These are phyloP conservation scores for Vultur gryphus DNA, from an alignment of 2,797 vertebrate species.

Conservation along the genomic window DNA sequence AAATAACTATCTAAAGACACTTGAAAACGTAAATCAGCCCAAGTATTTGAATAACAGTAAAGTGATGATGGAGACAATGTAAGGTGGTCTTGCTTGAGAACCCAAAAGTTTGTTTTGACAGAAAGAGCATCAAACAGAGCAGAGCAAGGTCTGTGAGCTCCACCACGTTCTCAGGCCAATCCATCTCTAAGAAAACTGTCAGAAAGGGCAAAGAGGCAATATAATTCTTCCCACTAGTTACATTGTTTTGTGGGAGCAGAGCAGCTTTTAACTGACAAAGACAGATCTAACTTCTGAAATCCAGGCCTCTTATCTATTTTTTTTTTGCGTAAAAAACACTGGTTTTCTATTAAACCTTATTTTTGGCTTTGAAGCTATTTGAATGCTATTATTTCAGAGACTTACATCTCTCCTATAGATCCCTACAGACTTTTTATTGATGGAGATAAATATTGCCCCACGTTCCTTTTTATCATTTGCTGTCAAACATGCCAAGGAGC, in stretches of 20 bases:
- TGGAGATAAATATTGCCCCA: neutral
- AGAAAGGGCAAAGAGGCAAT: neutral
- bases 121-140: neutral
- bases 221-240: neutral
- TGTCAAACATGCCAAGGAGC: neutral
- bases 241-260: neutral
- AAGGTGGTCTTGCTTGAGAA: neutral
- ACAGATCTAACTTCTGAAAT: neutral
- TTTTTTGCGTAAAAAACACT: neutral
- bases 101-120: neutral
- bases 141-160: neutral
- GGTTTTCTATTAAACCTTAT: neutral
- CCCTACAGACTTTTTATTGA: neutral
- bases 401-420: neutral
- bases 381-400: neutral
- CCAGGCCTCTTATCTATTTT: neutral
- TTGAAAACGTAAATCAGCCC: constrained; percentile 28
- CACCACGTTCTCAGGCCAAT: neutral
- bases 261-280: neutral
- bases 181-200: neutral
- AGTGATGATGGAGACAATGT: neutral
- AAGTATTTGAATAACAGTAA: neutral
- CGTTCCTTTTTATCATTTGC: neutral
- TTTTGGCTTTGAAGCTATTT: neutral
- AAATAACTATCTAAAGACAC: constrained; percentile 44